These are phyloP conservation scores for Drosophila quasianomalipes DNA, from an alignment of 2,888 invertebrate species.

Conservation along the genomic window DNA sequence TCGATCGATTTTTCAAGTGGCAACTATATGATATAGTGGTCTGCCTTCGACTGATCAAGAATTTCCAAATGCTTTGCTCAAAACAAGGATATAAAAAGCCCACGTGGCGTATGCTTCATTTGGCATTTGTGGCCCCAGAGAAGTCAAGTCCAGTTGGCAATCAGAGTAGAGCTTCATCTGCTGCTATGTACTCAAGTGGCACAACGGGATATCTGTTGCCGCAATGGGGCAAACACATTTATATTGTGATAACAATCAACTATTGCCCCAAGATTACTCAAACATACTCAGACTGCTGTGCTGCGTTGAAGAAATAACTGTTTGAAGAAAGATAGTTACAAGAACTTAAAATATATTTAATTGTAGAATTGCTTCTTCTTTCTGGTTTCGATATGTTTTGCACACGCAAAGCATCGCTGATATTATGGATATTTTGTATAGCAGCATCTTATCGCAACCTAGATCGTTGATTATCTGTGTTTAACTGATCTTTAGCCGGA, in stretches of 20 bases:
- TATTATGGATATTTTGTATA: not conserved
- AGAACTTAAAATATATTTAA: not conserved
- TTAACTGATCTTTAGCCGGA: not conserved
- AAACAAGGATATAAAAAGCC: not conserved
- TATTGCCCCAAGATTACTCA: not conserved
- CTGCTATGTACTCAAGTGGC: constrained; percentile 2
- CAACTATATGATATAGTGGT: not conserved
- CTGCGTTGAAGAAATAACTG: not conserved
- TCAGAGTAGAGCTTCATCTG: not conserved
- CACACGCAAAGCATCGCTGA: not conserved
- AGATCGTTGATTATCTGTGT: not conserved
- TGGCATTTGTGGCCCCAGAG: not conserved
- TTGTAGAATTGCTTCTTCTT: not conserved
- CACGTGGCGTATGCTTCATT: constrained; percentile 30
- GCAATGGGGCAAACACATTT: constrained; percentile 18
- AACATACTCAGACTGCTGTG: not conserved
- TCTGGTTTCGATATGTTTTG: not conserved
- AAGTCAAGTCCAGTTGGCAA: not conserved
- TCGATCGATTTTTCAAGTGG: not conserved
- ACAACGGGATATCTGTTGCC: not conserved
- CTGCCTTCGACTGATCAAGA: not conserved
- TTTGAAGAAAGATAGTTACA: not conserved
- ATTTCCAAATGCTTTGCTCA: not conserved
- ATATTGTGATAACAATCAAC: not conserved
- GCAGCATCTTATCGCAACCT: not conserved